Evolutionary conservation across 2,888 invertebrate species (phyloP), one percentile per base, ranked within the genome.

Genomic region (Drosophila sordidula): DNA sequence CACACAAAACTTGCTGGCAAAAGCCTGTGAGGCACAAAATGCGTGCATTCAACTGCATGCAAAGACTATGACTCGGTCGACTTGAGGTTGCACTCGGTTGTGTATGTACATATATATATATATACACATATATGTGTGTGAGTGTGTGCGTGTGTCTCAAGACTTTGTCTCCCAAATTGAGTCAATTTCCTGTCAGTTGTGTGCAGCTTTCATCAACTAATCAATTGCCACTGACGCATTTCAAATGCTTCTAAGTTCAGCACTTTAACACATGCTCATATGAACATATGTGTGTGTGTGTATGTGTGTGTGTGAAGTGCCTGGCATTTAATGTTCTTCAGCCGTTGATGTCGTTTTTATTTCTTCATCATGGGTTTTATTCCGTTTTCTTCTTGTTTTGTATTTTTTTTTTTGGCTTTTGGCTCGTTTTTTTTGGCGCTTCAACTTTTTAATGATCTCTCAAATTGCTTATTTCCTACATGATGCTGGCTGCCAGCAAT

Each of bases 391-490:
- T 51, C 22, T 14, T 26, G 14, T 50, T 38, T 14, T 4, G 12
- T 34, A 4, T 16, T 42, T 50, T 50, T n/a, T 41, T 26, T 36
- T 41, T 46, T 22, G 34, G 44, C 34, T 14, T 22, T 65, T 34
- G 36, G 47, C 29, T 41, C 22, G 29, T 32, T 75, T 71, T 83
- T 62, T 71, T 71, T 75, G 70, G 50, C 77, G 78, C 78, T 75
- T 85, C 66, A 85, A 85, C 85, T 85, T 87, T 87, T 86, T 86
- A 86, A 86, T 86, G 85, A 86, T 87, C 86, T 79, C 80, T 79
- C 80, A 85, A 85, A 86, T 87, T 87, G 85, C 86, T 87, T 87
- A 85, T 83, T 87, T 83, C 87, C 83, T 83, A 79, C 87, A 82
- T 76, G 67, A 76, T 74, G 81, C 81, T 77, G 81, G 64, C 77